Evolutionary conservation across 2,113 vertebrate genomes (phyloP), one percentile per base, ranked within the genome.

Genomic region (Scomber scombrus): DNA sequence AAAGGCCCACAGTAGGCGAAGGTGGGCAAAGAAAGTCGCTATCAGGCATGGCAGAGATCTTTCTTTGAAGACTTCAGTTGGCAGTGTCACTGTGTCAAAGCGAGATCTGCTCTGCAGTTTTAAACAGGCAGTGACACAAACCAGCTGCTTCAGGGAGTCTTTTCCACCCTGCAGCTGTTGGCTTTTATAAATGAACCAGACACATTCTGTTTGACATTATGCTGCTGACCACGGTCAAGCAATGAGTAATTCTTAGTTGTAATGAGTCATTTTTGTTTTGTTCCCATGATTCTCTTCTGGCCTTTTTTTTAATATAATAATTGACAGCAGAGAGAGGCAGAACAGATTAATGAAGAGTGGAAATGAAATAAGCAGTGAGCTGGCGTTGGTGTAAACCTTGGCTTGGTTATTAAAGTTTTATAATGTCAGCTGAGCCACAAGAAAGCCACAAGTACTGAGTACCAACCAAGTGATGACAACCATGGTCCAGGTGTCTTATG

Each of bases 71-170:
- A 15, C 71, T 66, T 74, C 19, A 14, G 21, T 50, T 62, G 74
- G 64, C 51, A 18, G 50, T 18, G 78, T 75, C 81, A 62, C 16
- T 26, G 58, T n/a, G 71, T 81, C n/a, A 43, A 75, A 63, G 45
- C 11, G 4, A 61, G 69, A 31, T 55, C 54, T 78, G 60, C 45
- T 73, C 51, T 56, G 19, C 23, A 10, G 40, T 21, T 72, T 63
- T 55, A 58, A 78, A 75, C 65, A 79, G 69, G 47, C 60, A 18
- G 50, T 47, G 81, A 82, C 81, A 78, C 1, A 4, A 54, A 58
- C 69, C 84, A 79, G 84, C 74, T 81, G 78, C 71, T 84, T 16
- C 47, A 18, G 71, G 66, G 66, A 72, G 29, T 14, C 9, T 18
- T 31, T 21, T 34, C 21, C 7, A 29, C 40, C 45, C 11, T 52